Base-by-base conservation (phyloP, 1,140 invertebrate genomes). In the Pollicipes pollicipes region DNA sequence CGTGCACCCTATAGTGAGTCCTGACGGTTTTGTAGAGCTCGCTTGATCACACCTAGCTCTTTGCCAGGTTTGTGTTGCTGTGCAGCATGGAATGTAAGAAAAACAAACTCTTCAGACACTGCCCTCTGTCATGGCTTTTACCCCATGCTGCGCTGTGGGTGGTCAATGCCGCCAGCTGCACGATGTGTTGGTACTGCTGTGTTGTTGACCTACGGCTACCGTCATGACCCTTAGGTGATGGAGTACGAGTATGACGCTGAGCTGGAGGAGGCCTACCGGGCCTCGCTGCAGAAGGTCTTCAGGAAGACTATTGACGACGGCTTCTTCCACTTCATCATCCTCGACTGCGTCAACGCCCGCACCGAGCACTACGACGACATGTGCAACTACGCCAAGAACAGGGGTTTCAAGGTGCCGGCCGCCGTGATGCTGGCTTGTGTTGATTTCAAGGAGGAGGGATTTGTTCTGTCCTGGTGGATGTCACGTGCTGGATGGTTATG, bases 291-390 rank as follows among this genome's bases (percentile, higher is more conserved):
- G 35, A 95, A 95, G 82, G 88, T 91, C 27, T 95, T 95, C 76
- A 95, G 92, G 76, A 93, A 95, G 81, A 94, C 90, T 30, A 84
- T 97, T 13, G 88, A 87, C 58, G 92, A 95, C 81, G 90, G 91
- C 31, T 94, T 91, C 77, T 96, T 96, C 78, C 86, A 88, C 69
- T 96, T 97, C 78, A 89, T 97, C 72, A 91, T 98, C 78, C 85
- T 76, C 31, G 76, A 76, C 70, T 76, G 73, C 68, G 72, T 79
- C 4, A 77, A 79, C 72, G 77, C 82, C 24, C 79, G 78, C 71
- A 75, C 79, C 10, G 75, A 76, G 30, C 78, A 83, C 72, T 94
- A 93, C 78, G 89, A 90, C 74, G 90, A 95, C 77, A 89, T 96
- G 82, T 90, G 89, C 84, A 88, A 86, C 76, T 89, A 88, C 81